Base-by-base conservation (phyloP, 2,888 invertebrate species). In the Mayetiola destructor region DNA sequence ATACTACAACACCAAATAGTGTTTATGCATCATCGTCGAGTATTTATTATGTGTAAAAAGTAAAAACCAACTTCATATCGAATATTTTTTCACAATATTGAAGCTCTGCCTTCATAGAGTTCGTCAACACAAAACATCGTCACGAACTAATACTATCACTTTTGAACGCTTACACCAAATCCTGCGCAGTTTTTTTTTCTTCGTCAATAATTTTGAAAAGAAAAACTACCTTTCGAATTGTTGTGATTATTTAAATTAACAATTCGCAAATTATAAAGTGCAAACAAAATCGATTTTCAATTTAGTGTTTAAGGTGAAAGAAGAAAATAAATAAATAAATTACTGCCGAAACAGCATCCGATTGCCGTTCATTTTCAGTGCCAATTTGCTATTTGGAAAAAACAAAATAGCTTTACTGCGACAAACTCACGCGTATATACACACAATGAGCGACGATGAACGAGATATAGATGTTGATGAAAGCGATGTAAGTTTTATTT, bases 401-500 rank as follows among this genome's bases (percentile, higher is more conserved):
- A n/a, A 23, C 12, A 5, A 58, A 60, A 27, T n/a, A n/a, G n/a
- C n/a, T n/a, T n/a, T n/a, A n/a, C n/a, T n/a, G n/a, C n/a, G n/a
- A n/a, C n/a, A n/a, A n/a, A n/a, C n/a, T n/a, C n/a, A n/a, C n/a
- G n/a, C n/a, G n/a, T n/a, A n/a, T n/a, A n/a, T n/a, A 27, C 27
- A 23, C 14, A 73, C 64, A 67, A 92, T 93, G 90, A 92, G 92
- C 74, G 93, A 93, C 75, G 93, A 93, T 75, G 93, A 93, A 73
- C 80, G 89, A 67, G 92, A 93, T 74, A 88, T 92, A 73, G 93
- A 93, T 74, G 87, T 91, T 68, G n/a, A n/a, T n/a, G 91, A 92
- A 77, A 93, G 92, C 78, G 92, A 92, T 77, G 92, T 92, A 79
- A 82, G 88, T 81, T 66, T 20, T 21, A 16, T 36, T 18, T 39